Base-by-base conservation (phyloP, 2,113 vertebrate genomes). In the Formicarius rufipectus region DNA sequence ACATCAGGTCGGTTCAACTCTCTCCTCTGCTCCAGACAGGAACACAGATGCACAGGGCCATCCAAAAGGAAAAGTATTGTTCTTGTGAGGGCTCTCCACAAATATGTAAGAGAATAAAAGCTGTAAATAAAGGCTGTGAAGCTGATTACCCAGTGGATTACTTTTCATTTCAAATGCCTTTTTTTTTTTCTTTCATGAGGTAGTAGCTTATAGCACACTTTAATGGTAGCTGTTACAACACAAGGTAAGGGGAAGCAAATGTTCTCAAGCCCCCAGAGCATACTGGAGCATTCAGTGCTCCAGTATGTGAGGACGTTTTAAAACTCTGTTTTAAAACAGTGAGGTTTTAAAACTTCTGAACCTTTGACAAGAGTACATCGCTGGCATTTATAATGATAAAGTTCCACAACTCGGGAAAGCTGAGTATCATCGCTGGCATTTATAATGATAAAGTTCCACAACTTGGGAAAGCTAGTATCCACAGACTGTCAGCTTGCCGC, bases 391-490 rank as follows among this genome's bases (percentile, higher is more conserved):
- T 22, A 16, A 50, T 18, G 24, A 16, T 33, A 42, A 44, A 18
- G 31, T 50, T 56, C 37, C 3, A 8, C 33, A 50, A 1, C 45
- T 67, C 2, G 1, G 33, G 33, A 78, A 33, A 71, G 25, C 22
- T 2, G 31, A 42, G n/a, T 1, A 27, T 12, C 27, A 18, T 60
- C 14, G 1, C 59, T 47, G 50, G 14, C 24, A 12, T 40, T 42
- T 56, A 5, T 22, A 16, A 50, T 18, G 24, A 16, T 33, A 42
- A 44, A 18, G 31, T 50, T 56, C 37, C 3, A 8, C 33, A 50
- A 1, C 45, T 67, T 2, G 1, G 33, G 33, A 78, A 33, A 71
- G 25, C 22, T 2, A 42, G n/a, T 1, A 27, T 12, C 27, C 45
- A 6, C 44, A 35, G 64, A 44, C 69, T 1, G 1, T 4, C 58